These are phyloP conservation scores for Excalfactoria chinensis DNA, from an alignment of 2,113 vertebrate genomes.

Conservation along the genomic window DNA sequence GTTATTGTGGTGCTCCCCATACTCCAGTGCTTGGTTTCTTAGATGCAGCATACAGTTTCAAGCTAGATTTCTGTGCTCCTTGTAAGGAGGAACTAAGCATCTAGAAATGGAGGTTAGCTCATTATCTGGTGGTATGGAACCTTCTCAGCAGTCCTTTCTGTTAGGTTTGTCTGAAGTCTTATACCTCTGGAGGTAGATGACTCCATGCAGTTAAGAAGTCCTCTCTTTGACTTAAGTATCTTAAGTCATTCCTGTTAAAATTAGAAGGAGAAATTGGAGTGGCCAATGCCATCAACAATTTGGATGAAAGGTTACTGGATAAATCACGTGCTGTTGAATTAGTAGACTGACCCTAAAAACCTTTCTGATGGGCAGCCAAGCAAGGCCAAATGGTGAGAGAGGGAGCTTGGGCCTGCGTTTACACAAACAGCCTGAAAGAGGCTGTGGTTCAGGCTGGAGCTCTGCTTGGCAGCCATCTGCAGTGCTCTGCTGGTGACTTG, in stretches of 20 bases:
- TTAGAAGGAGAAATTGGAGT: not conserved
- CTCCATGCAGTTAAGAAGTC: not conserved
- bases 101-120: not conserved
- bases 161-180: not conserved
- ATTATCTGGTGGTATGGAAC: not conserved
- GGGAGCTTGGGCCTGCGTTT: not conserved
- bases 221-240: accelerated
- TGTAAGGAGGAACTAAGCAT: not conserved
- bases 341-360: not conserved
- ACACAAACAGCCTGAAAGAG: not conserved
- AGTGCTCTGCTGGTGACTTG: accelerated
- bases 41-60: not conserved
- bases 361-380: not conserved
- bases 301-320: not conserved
- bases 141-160: not conserved
- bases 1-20: not conserved
- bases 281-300: not conserved
- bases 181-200: not conserved
- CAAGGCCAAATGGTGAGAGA: not conserved
- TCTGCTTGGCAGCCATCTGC: too few relatives aligned
- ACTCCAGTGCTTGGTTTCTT: not conserved
- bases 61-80: not conserved
- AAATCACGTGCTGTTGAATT: accelerated
- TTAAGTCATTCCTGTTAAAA: not conserved
- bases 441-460: not conserved